phyloP scores from a whole-genome alignment of 1,140 invertebrate genomes.

The Hyles euphorbiae region DNA sequence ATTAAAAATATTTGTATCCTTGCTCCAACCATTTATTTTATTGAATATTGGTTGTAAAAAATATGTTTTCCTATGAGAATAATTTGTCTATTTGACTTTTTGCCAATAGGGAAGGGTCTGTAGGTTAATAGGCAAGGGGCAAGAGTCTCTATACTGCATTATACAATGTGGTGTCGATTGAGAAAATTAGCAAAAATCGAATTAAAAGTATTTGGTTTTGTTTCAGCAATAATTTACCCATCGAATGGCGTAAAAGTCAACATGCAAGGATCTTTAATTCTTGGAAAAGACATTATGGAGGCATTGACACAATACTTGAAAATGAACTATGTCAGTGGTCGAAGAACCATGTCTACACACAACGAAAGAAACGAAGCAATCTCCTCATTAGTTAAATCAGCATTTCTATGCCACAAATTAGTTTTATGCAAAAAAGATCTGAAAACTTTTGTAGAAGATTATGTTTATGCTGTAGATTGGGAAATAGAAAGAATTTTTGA shows the following conservation, averaged over 20 bases:
- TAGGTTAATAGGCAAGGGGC: too few species aligned
- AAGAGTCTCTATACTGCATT: too few species aligned
- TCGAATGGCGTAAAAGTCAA: slow-evolving; percentile 21
- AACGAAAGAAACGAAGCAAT: slow-evolving; percentile 25
- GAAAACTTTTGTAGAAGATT: slow-evolving; percentile 40
- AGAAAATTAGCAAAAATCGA: neutral
- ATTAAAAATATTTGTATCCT: too few species aligned
- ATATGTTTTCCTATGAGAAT: too few species aligned
- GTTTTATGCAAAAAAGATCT: slow-evolving; percentile 30
- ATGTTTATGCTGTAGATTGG: slow-evolving; percentile 32
- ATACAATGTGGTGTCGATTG: too few species aligned
- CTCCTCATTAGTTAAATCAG: slow-evolving; percentile 26
- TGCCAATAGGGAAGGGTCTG: too few species aligned
- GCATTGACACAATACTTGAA: slow-evolving; percentile 13
- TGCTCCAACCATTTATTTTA: too few species aligned
- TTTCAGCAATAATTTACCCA: slow-evolving; percentile 10
- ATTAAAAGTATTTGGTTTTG: neutral
- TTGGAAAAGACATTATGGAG: slow-evolving; percentile 24
- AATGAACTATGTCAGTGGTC: neutral
- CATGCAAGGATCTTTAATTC: slow-evolving; percentile 20
- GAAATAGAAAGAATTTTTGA: slow-evolving; percentile 25
- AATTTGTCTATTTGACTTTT: too few species aligned
- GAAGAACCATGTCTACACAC: slow-evolving; percentile 14
- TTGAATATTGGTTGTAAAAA: too few species aligned
- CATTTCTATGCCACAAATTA: slow-evolving; percentile 35